These are phyloP conservation scores for Drosophila algonquin DNA, from an alignment of 2,888 invertebrate genomes.

Conservation along the genomic window DNA sequence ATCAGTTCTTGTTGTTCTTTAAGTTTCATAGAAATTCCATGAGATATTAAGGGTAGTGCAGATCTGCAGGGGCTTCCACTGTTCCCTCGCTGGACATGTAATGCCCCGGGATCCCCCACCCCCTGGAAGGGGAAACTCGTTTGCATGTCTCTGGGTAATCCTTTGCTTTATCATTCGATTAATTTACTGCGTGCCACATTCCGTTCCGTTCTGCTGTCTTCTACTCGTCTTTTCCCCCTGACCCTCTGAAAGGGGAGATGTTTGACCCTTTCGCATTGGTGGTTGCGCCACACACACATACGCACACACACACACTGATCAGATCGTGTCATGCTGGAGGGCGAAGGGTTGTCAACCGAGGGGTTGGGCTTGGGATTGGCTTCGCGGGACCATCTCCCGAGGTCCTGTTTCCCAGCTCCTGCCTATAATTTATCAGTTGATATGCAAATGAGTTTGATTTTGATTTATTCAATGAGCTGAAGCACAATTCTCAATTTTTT, in stretches of 20 bases:
- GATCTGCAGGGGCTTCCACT: neutral
- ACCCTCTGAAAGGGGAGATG: slow-evolving; percentile 2
- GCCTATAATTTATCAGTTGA: slow-evolving; percentile 73
- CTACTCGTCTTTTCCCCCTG: slow-evolving; percentile 11
- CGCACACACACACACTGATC: no score
- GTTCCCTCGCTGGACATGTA: neutral
- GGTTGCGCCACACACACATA: slow-evolving; percentile 29
- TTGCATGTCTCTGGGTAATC: slow-evolving; percentile 22
- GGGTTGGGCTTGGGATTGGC: slow-evolving; percentile 49
- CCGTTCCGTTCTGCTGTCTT: neutral
- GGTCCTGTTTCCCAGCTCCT: slow-evolving; percentile 44
- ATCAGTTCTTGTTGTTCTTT: neutral
- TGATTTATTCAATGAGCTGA: slow-evolving; percentile 80
- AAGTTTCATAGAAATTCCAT: no score
- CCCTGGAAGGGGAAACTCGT: slow-evolving; percentile 11
- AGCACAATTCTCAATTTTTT: slow-evolving; percentile 67
- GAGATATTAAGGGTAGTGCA: neutral
- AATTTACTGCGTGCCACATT: slow-evolving; percentile 32
- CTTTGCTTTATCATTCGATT: slow-evolving; percentile 40
- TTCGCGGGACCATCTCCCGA: slow-evolving; percentile 9
- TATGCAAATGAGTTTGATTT: slow-evolving; percentile 80
- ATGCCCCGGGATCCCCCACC: neutral
- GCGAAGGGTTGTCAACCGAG: slow-evolving; percentile 54
- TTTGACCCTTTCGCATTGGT: slow-evolving; percentile 40
- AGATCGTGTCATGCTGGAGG: neutral